Evolutionary conservation across 2,797 vertebrate species (phyloP).

Genomic region (Hypotaenidia okinawae): DNA sequence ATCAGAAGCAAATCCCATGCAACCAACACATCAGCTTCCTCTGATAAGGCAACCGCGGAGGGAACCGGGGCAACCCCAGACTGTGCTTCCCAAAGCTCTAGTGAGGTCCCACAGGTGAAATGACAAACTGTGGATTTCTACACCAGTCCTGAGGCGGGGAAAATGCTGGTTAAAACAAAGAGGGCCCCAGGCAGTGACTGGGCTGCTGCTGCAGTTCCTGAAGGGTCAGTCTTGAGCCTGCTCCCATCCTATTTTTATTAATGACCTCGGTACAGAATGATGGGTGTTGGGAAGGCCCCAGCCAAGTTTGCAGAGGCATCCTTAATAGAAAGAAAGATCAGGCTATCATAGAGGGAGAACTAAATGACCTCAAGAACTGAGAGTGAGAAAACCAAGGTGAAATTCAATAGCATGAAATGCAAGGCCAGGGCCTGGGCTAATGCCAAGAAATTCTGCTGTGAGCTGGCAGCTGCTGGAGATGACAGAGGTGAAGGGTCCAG

Average conservation of each 20-base stretch:
- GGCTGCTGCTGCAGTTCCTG: neutral
- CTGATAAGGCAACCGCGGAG: neutral
- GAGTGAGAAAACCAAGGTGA: neutral
- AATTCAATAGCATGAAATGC: neutral
- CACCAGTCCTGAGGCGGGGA: neutral
- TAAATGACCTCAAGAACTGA: neutral
- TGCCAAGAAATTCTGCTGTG: neutral
- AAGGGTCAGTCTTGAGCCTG: neutral
- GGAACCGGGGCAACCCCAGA: neutral
- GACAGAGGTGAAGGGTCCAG: slow-evolving; percentile 18
- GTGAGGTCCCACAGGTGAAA: neutral
- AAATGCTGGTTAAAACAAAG: neutral
- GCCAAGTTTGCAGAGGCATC: neutral
- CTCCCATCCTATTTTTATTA: neutral
- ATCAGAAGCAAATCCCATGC: neutral
- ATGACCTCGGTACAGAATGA: fast-evolving
- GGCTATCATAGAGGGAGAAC: neutral
- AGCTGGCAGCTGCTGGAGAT: slow-evolving; percentile 36
- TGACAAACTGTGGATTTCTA: neutral
- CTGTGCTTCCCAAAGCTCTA: neutral
- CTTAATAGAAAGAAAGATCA: neutral
- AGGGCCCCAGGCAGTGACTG: neutral
- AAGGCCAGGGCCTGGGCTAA: neutral
- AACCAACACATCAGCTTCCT: neutral
- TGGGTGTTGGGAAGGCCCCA: neutral